phyloP scores from a whole-genome alignment of 2,113 vertebrate genomes.

The Silurus asotus region DNA sequence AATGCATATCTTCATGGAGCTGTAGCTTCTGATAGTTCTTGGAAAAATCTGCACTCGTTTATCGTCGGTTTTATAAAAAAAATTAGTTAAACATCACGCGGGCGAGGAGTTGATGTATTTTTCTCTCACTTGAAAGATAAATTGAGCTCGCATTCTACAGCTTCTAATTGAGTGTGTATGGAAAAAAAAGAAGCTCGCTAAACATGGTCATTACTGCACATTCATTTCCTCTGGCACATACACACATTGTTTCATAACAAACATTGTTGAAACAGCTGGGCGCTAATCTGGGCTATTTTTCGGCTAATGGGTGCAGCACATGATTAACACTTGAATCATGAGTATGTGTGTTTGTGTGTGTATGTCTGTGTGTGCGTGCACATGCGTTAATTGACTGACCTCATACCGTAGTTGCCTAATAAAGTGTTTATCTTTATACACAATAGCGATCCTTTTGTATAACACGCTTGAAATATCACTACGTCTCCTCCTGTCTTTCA shows the following conservation, averaged over 20 bases:
- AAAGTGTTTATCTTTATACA: constrained; percentile 16
- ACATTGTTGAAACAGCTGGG: constrained; percentile 39
- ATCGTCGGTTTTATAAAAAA: background rate
- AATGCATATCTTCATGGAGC: background rate
- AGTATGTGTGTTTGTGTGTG: background rate
- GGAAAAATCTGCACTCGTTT: background rate
- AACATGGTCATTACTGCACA: constrained; percentile 14
- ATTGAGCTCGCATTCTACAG: background rate
- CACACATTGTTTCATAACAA: constrained; percentile 14
- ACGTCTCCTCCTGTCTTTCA: background rate
- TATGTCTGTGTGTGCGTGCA: background rate
- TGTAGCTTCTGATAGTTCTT: background rate
- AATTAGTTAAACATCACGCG: background rate
- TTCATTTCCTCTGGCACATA: constrained; percentile 17
- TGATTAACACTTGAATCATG: constrained; percentile 30
- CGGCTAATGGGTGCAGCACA: constrained; percentile 24
- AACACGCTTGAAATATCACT: background rate
- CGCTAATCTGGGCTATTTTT: constrained; percentile 28
- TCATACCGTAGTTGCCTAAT: background rate
- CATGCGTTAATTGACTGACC: background rate
- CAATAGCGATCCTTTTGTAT: background rate
- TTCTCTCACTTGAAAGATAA: background rate
- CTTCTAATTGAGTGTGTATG: background rate
- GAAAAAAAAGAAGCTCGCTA: background rate
- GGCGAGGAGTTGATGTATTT: no score